Conservation (phyloP, 2,888 invertebrate genomes). For the Pteria penguin region DNA sequence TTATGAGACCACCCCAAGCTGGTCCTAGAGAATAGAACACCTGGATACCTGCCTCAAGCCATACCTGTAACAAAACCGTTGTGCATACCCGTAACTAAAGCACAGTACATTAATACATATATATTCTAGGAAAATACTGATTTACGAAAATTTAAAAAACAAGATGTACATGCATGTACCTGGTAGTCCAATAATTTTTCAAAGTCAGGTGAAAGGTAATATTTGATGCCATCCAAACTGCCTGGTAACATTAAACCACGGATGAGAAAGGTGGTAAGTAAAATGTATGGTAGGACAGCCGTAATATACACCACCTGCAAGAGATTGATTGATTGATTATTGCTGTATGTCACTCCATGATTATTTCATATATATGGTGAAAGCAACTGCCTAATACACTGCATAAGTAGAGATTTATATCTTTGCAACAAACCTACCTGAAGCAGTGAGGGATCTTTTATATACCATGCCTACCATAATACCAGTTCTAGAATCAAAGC, state of each 20-base stretch:
- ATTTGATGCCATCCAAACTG: slow-evolving; percentile 63
- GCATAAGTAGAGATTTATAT: not conserved
- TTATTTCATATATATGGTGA: too few relatives aligned
- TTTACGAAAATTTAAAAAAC: too few relatives aligned
- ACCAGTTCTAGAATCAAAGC: too few relatives aligned
- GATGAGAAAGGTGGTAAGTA: slow-evolving; percentile 66
- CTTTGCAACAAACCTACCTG: too few relatives aligned
- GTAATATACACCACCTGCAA: slow-evolving; percentile 64
- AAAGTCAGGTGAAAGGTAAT: slow-evolving; percentile 67
- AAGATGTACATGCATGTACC: too few relatives aligned
- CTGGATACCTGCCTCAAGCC: slow-evolving; percentile 80
- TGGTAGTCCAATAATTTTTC: slow-evolving; percentile 52
- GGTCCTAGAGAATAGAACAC: slow-evolving; percentile 81
- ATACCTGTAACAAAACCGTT: slow-evolving; percentile 77
- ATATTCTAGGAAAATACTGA: too few relatives aligned
- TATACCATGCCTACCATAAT: too few relatives aligned
- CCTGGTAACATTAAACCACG: slow-evolving; percentile 66
- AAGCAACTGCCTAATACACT: too few relatives aligned
- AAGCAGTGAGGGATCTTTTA: too few relatives aligned
- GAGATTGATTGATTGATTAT: too few relatives aligned
- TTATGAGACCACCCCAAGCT: slow-evolving; percentile 76
- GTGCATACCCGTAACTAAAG: not conserved
- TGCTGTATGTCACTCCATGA: too few relatives aligned
- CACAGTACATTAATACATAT: not conserved
- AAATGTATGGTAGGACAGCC: slow-evolving; percentile 65